phyloP scores from a whole-genome alignment of 2,888 invertebrate genomes.

The Callosobruchus maculatus region DNA sequence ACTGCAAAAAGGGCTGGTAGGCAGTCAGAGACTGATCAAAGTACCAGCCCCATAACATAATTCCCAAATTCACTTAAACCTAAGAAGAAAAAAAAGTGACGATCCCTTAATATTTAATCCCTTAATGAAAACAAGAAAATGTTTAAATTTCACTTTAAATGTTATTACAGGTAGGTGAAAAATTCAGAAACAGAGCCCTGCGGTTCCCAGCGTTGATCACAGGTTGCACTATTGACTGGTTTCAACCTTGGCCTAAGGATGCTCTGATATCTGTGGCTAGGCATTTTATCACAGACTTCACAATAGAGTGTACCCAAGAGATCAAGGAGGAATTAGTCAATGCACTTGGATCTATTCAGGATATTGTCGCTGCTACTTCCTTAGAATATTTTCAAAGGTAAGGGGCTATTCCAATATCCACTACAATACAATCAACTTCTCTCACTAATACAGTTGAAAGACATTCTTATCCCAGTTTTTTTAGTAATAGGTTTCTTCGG shows the following conservation, averaged over 20 bases:
- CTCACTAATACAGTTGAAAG: neutral
- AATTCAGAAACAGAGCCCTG: conserved; percentile 84
- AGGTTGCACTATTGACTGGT: conserved; percentile 98
- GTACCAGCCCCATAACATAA: too few species aligned
- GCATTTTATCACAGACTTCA: conserved; percentile 85
- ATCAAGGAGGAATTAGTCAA: conserved; percentile 85
- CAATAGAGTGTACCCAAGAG: conserved; percentile 79
- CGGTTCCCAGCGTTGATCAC: conserved; percentile 93
- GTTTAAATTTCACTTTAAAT: neutral
- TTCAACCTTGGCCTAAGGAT: conserved; percentile 96
- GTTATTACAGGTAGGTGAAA: conserved; percentile 78
- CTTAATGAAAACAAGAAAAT: too few species aligned
- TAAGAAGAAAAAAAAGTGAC: too few species aligned
- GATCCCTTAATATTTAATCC: too few species aligned
- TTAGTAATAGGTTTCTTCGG: too few species aligned
- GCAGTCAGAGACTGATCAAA: too few species aligned
- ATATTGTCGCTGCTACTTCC: conserved; percentile 82
- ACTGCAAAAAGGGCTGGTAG: too few species aligned
- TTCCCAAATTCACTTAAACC: too few species aligned
- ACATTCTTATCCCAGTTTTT: neutral
- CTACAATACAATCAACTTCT: too few species aligned
- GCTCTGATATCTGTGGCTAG: conserved; percentile 89
- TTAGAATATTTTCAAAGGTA: conserved; percentile 79
- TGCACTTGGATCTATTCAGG: conserved; percentile 90
- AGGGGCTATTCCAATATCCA: too few species aligned